A percentile compares a stretch with the other conserved stretches of the same genome.
phyloP scores from a whole-genome alignment of 2,888 invertebrate genomes.

The Xiphydria camelus region DNA sequence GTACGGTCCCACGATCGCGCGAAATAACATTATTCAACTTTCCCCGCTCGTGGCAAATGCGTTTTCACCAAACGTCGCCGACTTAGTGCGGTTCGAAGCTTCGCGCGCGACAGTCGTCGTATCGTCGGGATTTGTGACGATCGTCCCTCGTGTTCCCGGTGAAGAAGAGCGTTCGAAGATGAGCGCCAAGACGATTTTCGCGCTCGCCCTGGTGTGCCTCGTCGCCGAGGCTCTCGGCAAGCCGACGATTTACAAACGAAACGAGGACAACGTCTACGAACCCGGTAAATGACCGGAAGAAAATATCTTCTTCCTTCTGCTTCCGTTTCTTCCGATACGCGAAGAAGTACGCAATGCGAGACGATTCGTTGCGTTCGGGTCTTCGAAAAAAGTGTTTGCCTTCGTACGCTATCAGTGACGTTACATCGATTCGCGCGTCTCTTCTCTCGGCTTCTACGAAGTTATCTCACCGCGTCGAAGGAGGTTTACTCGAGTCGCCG shows the following conservation, averaged over 20 bases:
- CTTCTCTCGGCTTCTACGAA: no score
- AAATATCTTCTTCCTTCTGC: no score
- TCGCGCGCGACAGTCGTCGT: slow-evolving; percentile 12
- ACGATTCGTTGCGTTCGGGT: no score
- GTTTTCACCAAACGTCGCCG: slow-evolving; percentile 23
- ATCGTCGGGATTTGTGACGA: neutral
- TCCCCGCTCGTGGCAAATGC: slow-evolving; percentile 37
- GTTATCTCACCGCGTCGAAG: no score
- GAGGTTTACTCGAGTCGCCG: no score
- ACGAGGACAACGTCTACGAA: slow-evolving; percentile 49
- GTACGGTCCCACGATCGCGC: slow-evolving; percentile 23
- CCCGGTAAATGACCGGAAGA: slow-evolving; percentile 48
- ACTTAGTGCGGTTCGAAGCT: slow-evolving; percentile 28
- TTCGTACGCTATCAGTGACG: no score
- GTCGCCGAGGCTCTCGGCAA: slow-evolving; percentile 33
- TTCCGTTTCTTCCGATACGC: no score
- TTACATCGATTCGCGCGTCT: no score
- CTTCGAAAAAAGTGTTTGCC: no score
- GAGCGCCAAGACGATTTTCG: slow-evolving; percentile 22
- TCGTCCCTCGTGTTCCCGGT: no score
- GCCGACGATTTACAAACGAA: slow-evolving; percentile 49
- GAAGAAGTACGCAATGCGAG: no score
- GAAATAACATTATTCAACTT: slow-evolving; percentile 35
- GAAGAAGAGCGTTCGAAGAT: slow-evolving; percentile 7
- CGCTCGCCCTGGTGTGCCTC: slow-evolving; percentile 24